phyloP scores from a whole-genome alignment of 2,113 vertebrate species.

The Scomber japonicus region DNA sequence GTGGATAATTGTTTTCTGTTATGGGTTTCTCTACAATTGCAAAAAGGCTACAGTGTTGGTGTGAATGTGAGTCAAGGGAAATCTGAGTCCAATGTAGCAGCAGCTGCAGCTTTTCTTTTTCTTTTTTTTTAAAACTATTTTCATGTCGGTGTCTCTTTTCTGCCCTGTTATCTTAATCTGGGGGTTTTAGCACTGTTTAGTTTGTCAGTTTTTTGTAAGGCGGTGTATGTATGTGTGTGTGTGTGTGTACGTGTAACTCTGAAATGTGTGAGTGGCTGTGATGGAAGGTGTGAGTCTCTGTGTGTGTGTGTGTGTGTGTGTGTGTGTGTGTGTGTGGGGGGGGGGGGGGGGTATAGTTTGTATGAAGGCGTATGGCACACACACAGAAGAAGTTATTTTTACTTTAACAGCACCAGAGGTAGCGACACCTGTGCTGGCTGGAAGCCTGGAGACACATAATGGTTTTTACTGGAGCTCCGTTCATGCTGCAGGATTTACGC shows the following conservation, averaged over 20 bases:
- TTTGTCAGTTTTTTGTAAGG: constrained; percentile 26
- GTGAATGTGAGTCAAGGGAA: constrained; percentile 52
- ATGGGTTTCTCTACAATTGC: constrained; percentile 68
- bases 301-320: not conserved
- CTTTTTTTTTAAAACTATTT: constrained; percentile 22
- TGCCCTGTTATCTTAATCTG: constrained; percentile 63
- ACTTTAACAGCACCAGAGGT: constrained; percentile 62
- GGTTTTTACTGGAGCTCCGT: constrained; percentile 39
- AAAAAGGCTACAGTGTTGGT: constrained; percentile 63
- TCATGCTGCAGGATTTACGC: constrained; percentile 44
- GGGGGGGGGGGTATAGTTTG: not conserved
- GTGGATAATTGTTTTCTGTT: constrained; percentile 81
- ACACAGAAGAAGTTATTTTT: constrained; percentile 57
- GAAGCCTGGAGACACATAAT: constrained; percentile 54
- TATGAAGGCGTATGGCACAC: constrained; percentile 24
- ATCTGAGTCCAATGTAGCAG: constrained; percentile 57
- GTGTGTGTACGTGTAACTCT: not conserved
- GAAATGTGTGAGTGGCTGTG: constrained; percentile 22
- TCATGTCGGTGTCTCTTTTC: constrained; percentile 62
- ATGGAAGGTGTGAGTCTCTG: not conserved
- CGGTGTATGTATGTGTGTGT: constrained; percentile 1
- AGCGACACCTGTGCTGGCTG: constrained; percentile 71
- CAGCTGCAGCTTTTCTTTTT: constrained; percentile 46
- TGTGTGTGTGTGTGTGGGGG: constrained; percentile 8
- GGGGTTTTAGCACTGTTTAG: constrained; percentile 52